Evolutionary conservation across 2,113 vertebrate genomes (phyloP).

Genomic region (Corythornis cristatus): DNA sequence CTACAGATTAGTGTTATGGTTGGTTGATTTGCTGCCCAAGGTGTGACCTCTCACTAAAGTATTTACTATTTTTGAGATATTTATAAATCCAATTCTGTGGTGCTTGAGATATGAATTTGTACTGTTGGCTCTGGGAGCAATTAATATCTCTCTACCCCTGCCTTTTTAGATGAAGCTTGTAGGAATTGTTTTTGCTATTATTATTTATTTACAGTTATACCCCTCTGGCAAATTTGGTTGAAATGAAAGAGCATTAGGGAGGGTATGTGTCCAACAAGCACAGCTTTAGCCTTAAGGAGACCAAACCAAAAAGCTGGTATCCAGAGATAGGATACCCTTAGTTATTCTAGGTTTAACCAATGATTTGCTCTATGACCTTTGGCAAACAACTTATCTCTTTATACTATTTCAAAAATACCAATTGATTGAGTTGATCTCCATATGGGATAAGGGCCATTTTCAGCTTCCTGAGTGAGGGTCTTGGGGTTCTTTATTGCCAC

Average conservation of each 20-base stretch:
- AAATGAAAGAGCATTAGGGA: not conserved
- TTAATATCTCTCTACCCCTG: not conserved
- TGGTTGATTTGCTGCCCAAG: not conserved
- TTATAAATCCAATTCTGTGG: not conserved
- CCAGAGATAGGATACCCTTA: not conserved
- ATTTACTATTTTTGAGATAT: not conserved
- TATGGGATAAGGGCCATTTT: not conserved
- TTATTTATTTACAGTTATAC: not conserved
- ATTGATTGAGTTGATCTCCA: not conserved
- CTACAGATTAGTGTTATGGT: not conserved
- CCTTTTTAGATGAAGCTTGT: not conserved
- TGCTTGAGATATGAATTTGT: not conserved
- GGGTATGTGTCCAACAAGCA: not conserved
- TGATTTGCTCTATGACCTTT: constrained; percentile 19
- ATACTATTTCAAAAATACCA: not conserved
- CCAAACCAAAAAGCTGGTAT: not conserved
- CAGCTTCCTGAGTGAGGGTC: not conserved
- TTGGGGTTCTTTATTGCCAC: not conserved
- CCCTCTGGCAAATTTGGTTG: not conserved
- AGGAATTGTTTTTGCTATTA: not conserved
- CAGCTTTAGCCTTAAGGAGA: not conserved
- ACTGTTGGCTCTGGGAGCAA: not conserved
- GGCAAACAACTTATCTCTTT: constrained; percentile 11
- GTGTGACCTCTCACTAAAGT: not conserved
- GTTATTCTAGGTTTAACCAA: not conserved